Conservation (phyloP, 2,797 vertebrate genomes). For the Pampus argenteus region DNA sequence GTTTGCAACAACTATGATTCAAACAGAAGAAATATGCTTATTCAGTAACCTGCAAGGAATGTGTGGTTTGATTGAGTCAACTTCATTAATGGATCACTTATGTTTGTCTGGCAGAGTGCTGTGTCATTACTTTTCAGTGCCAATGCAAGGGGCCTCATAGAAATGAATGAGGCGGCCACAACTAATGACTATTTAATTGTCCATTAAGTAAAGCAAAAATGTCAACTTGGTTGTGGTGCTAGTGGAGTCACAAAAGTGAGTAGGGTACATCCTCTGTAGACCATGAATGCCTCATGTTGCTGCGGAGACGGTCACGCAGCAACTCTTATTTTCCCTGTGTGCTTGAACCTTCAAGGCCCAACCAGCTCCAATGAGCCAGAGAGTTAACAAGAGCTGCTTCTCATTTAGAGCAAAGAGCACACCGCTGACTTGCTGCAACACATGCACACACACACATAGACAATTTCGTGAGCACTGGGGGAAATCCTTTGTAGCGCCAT, state of each 20-base stretch:
- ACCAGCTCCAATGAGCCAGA: conserved; percentile 25
- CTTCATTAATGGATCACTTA: too few relatives aligned
- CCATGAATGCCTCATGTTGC: not conserved
- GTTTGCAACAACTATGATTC: too few relatives aligned
- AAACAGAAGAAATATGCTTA: too few relatives aligned
- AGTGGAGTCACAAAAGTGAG: not conserved
- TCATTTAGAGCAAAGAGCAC: conserved; percentile 23
- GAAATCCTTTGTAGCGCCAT: conserved; percentile 45
- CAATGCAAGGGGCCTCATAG: too few relatives aligned
- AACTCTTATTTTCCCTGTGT: conserved; percentile 5
- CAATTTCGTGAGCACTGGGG: conserved; percentile 29
- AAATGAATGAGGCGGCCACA: not conserved
- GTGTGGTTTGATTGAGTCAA: too few relatives aligned
- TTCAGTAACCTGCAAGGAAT: too few relatives aligned
- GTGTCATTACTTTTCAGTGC: too few relatives aligned
- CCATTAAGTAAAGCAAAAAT: too few relatives aligned
- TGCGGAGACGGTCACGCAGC: too few relatives aligned
- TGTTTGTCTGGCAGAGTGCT: too few relatives aligned
- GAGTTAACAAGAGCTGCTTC: conserved; percentile 36
- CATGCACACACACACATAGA: conserved; percentile 19
- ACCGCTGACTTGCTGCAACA: conserved; percentile 19
- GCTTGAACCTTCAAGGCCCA: conserved; percentile 17
- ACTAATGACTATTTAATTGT: too few relatives aligned
- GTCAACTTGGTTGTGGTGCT: not conserved
- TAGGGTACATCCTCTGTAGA: too few relatives aligned